Evolutionary conservation across 1,140 invertebrate species (phyloP).

Genomic region (Cylas formicarius): DNA sequence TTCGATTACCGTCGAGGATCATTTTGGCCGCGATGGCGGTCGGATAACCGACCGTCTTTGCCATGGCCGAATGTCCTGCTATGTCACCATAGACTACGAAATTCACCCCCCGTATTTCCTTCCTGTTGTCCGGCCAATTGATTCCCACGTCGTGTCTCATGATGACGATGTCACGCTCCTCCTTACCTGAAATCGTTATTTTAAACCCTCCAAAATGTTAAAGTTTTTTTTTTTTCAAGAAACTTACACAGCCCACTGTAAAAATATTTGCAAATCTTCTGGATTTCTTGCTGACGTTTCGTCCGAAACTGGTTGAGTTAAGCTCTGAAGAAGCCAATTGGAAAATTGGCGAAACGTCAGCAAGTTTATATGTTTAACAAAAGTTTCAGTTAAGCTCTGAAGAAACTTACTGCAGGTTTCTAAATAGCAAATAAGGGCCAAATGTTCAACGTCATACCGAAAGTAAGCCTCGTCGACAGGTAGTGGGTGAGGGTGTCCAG

Average conservation of each 20-base stretch:
- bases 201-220: too few species aligned
- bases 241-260: background rate
- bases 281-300: background rate
- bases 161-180: constrained; percentile 91
- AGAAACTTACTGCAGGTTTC: too few species aligned
- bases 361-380: too few species aligned
- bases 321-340: background rate
- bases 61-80: constrained; percentile 91
- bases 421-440: too few species aligned
- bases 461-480: constrained; percentile 76
- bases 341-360: background rate
- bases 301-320: background rate
- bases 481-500: constrained; percentile 89
- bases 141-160: constrained; percentile 90
- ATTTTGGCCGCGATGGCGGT: constrained; percentile 95
- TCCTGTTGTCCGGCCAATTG: constrained; percentile 79
- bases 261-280: background rate
- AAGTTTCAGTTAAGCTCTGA: too few species aligned
- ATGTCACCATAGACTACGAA: constrained; percentile 88
- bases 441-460: too few species aligned
- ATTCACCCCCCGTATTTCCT: constrained; percentile 81
- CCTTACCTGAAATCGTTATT: constrained; percentile 41
- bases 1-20: constrained; percentile 79
- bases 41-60: constrained; percentile 92
- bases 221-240: too few species aligned